These are phyloP conservation scores for Campoplex nolae DNA, from an alignment of 2,888 invertebrate species.

Conservation along the genomic window DNA sequence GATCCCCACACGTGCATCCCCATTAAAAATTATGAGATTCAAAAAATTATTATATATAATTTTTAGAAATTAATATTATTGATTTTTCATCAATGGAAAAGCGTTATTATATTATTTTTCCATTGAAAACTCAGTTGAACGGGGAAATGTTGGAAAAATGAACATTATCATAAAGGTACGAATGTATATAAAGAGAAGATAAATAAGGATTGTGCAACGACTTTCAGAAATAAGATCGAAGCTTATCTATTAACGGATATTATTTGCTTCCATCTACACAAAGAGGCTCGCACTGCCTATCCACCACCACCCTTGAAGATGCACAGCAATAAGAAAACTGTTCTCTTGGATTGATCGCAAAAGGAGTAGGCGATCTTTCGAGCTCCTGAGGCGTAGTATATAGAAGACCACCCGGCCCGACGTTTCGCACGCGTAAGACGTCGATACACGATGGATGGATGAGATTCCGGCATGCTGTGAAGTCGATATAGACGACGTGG, in stretches of 20 bases:
- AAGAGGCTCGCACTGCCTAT: not conserved
- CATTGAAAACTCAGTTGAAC: not conserved
- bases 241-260: conserved; percentile 17
- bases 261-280: not conserved
- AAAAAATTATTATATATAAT: not conserved
- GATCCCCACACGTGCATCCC: not conserved
- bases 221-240: not conserved
- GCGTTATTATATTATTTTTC: not conserved
- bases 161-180: not conserved
- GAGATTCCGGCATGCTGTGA: conserved; percentile 26
- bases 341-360: conserved; percentile 48
- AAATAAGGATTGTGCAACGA: not conserved
- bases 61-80: not conserved
- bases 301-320: conserved; percentile 1
- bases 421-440: conserved; percentile 60
- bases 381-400: conserved; percentile 20
- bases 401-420: conserved; percentile 57
- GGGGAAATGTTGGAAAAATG: not conserved
- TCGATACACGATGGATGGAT: conserved; percentile 59
- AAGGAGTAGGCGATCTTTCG: conserved; percentile 35
- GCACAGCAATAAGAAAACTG: conserved; percentile 44
- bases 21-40: not conserved
- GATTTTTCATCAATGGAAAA: not conserved
- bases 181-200: not conserved
- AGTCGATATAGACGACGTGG: conserved; percentile 4